Evolutionary conservation across 2,797 vertebrate species (phyloP), one percentile per base, ranked within the genome.

Genomic region (Pangasius larnaudii): DNA sequence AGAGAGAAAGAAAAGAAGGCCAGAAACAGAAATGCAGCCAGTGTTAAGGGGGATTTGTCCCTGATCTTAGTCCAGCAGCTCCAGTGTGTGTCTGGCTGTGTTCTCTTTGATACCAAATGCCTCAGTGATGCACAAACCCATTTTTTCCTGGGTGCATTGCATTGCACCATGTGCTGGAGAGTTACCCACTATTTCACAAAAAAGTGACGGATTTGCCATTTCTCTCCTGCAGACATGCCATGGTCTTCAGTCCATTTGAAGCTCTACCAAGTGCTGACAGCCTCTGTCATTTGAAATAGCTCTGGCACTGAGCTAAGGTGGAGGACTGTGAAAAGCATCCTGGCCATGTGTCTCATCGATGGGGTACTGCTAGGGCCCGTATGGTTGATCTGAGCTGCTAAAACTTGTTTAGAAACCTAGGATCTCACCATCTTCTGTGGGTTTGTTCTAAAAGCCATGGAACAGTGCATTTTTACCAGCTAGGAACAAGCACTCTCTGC

Each of bases 291-390:
- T 91, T 88, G 82, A 91, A 92, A 91, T 93, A 91, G 91, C 89
- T 92, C 92, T 94, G 93, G 92, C 93, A 94, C 94, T 94, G 92
- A 92, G 90, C 92, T 86, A 90, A 84, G 75, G 91, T 93, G 90
- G 89, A 89, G 84, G 88, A 86, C 92, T 95, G 92, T 95, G 63
- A 69, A 94, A 95, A 93, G 71, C 86, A 87, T 92, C 87, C 89
- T 88, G 90, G 80, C 74, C 84, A 91, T 71, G 87, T 83, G 83
- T 86, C 72, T 87, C 90, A 81, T 88, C 13, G 27, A 78, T n/a
- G 39, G 89, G 87, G 9, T 19, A 88, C 59, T 72, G 39, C 72
- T 61, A 85, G 67, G 80, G 46, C n/a, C n/a, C 1, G 18, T 69
- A 22, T n/a, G 39, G 59, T 63, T 82, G 36, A 82, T n/a, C 24